Conservation (phyloP, 2,888 invertebrate species). For the Cataglyphis albicans region DNA sequence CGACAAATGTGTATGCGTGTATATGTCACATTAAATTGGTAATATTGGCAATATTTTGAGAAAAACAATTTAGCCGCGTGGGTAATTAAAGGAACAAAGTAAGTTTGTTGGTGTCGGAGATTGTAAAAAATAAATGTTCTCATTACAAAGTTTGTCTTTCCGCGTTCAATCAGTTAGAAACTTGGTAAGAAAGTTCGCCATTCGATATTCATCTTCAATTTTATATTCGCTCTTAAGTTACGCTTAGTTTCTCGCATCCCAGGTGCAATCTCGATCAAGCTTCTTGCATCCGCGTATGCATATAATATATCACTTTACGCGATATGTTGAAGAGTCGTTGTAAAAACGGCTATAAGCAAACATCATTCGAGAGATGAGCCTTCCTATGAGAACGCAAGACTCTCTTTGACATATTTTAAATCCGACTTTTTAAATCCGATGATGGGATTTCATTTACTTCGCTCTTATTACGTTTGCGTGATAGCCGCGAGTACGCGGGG, state of each 20-base stretch:
- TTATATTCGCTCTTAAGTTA: not conserved
- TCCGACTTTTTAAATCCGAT: conserved; percentile 2
- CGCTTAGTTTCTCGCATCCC: not conserved
- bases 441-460: conserved; percentile 20
- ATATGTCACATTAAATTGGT: not conserved
- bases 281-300: not conserved
- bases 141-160: conserved; percentile 5
- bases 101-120: not conserved
- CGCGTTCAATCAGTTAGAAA: not conserved
- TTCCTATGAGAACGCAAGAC: not conserved
- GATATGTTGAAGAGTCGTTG: not conserved
- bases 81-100: not conserved
- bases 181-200: not conserved
- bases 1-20: not conserved
- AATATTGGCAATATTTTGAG: not conserved
- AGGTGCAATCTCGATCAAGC: not conserved
- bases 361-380: not conserved
- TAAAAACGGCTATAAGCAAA: not conserved
- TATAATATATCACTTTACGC: not conserved
- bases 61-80: not conserved
- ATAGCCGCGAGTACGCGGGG: not conserved
- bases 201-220: conserved; percentile 9
- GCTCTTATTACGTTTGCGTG: conserved; percentile 4
- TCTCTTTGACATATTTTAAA: conserved; percentile 18
- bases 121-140: not conserved